Percentiles rank a stretch among this genome's conserved stretches.
Conservation (phyloP, 2,888 invertebrate genomes). For the Xylota segnis region DNA sequence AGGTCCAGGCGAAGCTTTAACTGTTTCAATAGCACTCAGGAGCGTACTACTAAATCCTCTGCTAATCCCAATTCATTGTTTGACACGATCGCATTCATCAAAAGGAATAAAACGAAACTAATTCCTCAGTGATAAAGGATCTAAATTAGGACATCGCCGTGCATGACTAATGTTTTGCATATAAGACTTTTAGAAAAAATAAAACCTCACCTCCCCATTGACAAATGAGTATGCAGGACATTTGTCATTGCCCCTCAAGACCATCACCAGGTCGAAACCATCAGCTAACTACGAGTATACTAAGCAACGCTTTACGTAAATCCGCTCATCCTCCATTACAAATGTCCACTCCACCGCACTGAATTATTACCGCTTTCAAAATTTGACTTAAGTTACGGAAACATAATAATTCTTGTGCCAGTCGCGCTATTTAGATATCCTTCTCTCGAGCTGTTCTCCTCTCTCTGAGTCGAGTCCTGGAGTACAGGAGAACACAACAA, state of each 20-base stretch:
- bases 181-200: constrained; percentile 31
- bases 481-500: constrained; percentile 4
- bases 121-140: constrained; percentile 22
- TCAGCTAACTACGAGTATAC: constrained; percentile 19
- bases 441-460: constrained; percentile 16
- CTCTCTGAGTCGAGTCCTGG: no score
- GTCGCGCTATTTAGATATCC: constrained; percentile 62
- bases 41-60: no score
- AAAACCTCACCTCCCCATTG: constrained; percentile 62
- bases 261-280: constrained; percentile 62
- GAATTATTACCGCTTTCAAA: constrained; percentile 71
- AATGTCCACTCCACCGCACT: constrained; percentile 71
- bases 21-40: no score
- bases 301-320: constrained; percentile 42
- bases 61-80: not conserved
- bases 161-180: constrained; percentile 24
- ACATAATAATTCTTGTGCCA: constrained; percentile 74
- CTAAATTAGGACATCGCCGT: constrained; percentile 23
- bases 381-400: constrained; percentile 74
- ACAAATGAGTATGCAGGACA: constrained; percentile 70
- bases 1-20: no score
- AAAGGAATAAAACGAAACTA: not conserved
- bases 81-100: not conserved
- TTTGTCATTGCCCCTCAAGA: constrained; percentile 46
- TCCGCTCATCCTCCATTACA: constrained; percentile 70